Conservation (phyloP, 2,797 vertebrate species). For the Peromyscus eremicus region DNA sequence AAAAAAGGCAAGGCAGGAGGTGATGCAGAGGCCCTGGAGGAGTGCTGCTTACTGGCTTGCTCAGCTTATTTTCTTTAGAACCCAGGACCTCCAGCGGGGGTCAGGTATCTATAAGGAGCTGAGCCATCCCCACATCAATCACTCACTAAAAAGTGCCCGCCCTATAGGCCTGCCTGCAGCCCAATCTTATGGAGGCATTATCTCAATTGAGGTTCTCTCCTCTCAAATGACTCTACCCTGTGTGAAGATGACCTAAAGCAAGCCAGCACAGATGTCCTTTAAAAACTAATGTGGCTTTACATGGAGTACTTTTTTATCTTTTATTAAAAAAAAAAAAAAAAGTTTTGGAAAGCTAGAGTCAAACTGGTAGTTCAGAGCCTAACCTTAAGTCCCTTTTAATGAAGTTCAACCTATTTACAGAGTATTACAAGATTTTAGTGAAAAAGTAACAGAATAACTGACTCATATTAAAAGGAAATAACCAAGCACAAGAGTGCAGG, state of each 20-base stretch:
- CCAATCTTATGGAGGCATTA: neutral
- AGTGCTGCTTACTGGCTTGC: neutral
- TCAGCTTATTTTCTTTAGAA: neutral
- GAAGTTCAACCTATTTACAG: constrained; percentile 12
- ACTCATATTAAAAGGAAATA: constrained; percentile 39
- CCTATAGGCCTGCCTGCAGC: neutral
- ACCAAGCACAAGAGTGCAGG: neutral
- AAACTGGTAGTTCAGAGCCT: constrained; percentile 34
- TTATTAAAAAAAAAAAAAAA: neutral
- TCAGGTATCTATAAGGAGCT: neutral
- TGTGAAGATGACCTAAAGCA: neutral
- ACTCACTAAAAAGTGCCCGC: neutral
- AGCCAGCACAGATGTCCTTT: neutral
- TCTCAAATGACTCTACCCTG: neutral
- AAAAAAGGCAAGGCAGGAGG: neutral
- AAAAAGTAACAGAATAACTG: constrained; percentile 56
- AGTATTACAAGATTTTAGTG: constrained; percentile 32
- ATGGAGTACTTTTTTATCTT: constrained; percentile 44
- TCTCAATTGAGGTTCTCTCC: neutral
- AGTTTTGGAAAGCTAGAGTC: constrained; percentile 39
- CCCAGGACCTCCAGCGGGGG: too few relatives aligned
- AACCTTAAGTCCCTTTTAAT: constrained; percentile 30
- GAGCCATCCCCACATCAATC: neutral
- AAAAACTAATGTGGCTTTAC: constrained; percentile 54
- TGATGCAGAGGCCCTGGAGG: neutral